These are phyloP conservation scores for Cryptotermes secundus DNA, from an alignment of 1,140 invertebrate genomes.

Conservation along the genomic window DNA sequence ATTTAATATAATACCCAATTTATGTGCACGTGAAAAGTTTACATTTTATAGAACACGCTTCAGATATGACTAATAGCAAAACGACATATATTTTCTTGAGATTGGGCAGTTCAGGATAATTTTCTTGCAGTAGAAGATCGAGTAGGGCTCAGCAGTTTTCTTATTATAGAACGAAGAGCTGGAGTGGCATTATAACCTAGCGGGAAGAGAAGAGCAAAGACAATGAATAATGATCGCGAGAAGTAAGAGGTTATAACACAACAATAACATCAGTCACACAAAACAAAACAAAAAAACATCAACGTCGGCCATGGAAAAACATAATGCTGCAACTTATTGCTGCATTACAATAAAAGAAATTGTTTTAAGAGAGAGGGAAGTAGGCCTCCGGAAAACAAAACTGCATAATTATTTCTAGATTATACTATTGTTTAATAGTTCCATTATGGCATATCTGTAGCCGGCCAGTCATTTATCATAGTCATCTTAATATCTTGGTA, in stretches of 20 bases:
- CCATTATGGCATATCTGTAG: conserved; percentile 5
- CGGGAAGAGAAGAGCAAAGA: conserved; percentile 5
- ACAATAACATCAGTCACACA: conserved; percentile 15
- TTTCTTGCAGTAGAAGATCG: not conserved
- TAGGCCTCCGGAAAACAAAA: conserved; percentile 5
- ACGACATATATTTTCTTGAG: not conserved
- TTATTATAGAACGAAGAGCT: not conserved
- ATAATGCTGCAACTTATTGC: conserved; percentile 13
- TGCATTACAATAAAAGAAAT: not conserved
- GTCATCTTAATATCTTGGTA: not conserved
- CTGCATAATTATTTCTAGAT: conserved; percentile 20
- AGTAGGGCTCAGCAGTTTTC: not conserved
- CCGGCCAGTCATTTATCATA: not conserved
- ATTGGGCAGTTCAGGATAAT: not conserved
- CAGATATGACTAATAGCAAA: no score
- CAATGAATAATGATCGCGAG: not conserved
- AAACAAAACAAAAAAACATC: conserved; percentile 1
- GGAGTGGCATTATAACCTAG: conserved; percentile 18
- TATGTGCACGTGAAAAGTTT: no score
- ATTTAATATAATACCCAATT: no score
- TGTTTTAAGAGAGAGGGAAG: not conserved
- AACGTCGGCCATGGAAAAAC: not conserved
- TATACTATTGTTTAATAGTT: conserved; percentile 20
- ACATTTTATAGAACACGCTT: no score
- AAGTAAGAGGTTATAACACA: conserved; percentile 17